A percentile compares a stretch with the other conserved stretches of the same genome.
phyloP scores from a whole-genome alignment of 2,888 invertebrate genomes.

The Meghimatium bilineatum region DNA sequence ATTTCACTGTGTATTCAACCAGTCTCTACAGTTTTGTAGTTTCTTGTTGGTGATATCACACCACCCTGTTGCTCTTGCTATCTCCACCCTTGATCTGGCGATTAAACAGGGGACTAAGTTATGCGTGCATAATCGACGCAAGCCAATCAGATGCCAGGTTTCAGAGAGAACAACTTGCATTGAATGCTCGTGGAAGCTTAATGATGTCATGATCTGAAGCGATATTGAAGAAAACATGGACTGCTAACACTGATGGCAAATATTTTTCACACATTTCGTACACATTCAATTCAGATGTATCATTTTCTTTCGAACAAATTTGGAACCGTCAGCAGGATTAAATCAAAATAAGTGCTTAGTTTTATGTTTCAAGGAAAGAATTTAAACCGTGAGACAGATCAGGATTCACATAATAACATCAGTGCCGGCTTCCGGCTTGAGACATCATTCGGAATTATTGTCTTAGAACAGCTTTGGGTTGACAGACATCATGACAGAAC shows the following conservation, averaged over 20 bases:
- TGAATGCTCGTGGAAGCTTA: too few species aligned
- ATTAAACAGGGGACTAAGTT: constrained; percentile 7
- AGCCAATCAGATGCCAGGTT: constrained; percentile 14
- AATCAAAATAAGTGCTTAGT: background rate
- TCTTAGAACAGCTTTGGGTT: background rate
- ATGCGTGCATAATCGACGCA: constrained; percentile 27
- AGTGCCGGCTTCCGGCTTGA: background rate
- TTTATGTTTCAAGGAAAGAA: background rate
- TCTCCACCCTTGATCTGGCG: too few species aligned
- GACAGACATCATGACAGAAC: background rate
- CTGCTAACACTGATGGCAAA: background rate
- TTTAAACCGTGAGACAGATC: background rate
- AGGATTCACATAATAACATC: background rate
- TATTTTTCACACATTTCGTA: background rate
- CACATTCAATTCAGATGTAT: background rate
- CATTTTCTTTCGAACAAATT: background rate
- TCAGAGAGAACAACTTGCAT: background rate
- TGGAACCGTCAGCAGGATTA: background rate
- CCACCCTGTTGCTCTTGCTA: background rate
- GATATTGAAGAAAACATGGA: background rate
- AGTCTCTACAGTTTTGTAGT: background rate
- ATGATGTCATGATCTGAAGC: background rate
- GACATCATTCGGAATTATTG: background rate
- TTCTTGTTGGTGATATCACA: background rate
- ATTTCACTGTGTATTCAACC: background rate